Conservation (phyloP, 92 coral and sea anemone genomes). For the Bergia sp. region DNA sequence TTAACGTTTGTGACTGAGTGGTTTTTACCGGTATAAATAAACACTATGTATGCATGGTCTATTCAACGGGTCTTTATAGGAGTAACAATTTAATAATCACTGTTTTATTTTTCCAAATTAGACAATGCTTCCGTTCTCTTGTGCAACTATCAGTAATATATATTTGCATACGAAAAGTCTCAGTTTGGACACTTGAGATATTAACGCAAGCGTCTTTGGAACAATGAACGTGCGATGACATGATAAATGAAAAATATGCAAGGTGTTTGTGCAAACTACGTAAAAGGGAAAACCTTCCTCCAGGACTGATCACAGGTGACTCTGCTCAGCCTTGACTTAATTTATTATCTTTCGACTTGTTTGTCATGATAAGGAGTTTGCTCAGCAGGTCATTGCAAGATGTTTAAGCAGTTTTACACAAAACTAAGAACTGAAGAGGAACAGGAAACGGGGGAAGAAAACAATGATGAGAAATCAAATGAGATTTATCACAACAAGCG, state of each 20-base stretch:
- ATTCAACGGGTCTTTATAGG: too few relatives aligned
- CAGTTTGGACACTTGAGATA: constrained; percentile 5
- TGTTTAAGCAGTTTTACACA: constrained; percentile 8
- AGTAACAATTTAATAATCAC: too few relatives aligned
- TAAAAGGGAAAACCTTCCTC: neutral
- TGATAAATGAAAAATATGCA: neutral
- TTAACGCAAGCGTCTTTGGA: neutral
- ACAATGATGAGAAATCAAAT: neutral
- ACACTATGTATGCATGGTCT: too few relatives aligned
- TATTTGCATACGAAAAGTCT: neutral
- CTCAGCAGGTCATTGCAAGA: neutral
- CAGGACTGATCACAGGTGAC: neutral
- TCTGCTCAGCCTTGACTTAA: neutral
- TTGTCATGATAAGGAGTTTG: neutral
- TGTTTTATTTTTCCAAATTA: neutral
- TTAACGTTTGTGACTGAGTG: too few relatives aligned
- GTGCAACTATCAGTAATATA: neutral
- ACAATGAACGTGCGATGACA: neutral
- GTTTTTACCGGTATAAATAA: too few relatives aligned
- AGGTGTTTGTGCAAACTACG: neutral
- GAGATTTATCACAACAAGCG: constrained; percentile 1
- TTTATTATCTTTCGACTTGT: neutral
- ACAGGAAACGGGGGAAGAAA: neutral
- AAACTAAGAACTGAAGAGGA: constrained; percentile 9
- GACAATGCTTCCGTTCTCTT: neutral